phyloP scores from a whole-genome alignment of 2,888 invertebrate species.

The Kryphioiulus occultus region DNA sequence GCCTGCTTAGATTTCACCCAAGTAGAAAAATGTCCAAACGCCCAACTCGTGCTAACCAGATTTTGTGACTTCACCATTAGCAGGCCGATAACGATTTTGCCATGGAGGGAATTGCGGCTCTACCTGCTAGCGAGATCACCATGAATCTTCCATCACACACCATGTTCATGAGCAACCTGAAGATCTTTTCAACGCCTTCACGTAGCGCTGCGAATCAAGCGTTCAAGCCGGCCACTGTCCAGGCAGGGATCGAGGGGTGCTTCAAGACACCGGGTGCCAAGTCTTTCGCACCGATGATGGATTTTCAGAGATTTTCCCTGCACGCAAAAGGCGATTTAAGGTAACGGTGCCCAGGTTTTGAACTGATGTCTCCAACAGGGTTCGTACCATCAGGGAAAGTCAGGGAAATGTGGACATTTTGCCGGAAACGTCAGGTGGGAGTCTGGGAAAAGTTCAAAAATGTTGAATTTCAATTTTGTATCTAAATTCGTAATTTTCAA shows the following conservation, averaged over 20 bases:
- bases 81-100: neutral
- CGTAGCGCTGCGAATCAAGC: neutral
- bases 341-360: no score
- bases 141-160: neutral
- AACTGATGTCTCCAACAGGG: no score
- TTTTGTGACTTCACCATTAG: no score
- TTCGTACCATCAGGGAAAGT: no score
- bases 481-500: no score
- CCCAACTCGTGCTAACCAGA: no score
- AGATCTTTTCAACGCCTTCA: slow-evolving; percentile 29
- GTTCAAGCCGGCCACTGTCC: neutral
- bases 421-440: no score
- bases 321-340: neutral
- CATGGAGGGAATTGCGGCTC: slow-evolving; percentile 33
- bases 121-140: neutral
- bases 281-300: neutral
- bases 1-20: no score
- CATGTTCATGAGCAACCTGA: neutral
- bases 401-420: no score
- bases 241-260: neutral
- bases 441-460: no score
- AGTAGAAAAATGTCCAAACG: no score
- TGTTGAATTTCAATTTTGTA: no score
- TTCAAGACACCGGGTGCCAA: neutral
- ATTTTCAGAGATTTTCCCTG: neutral